These are phyloP conservation scores for Drosophila persimilis DNA, from an alignment of 1,140 invertebrate species.

Conservation along the genomic window DNA sequence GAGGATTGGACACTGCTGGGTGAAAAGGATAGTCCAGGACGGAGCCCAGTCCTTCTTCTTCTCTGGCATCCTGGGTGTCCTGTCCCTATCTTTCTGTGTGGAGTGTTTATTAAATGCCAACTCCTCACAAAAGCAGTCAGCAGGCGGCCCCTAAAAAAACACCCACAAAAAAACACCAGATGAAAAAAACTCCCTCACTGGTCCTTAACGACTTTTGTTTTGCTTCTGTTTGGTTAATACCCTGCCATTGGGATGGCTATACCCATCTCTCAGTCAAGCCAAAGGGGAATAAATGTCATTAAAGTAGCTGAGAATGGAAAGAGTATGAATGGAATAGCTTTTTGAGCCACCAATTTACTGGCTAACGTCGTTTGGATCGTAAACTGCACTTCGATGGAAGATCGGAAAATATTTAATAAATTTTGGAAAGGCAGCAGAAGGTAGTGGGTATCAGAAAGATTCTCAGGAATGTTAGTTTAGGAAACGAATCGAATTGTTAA, in stretches of 20 bases:
- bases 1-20: not conserved
- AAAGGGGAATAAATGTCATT: too few relatives aligned
- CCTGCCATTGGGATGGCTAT: slow-evolving; percentile 5
- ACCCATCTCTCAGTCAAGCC: not conserved
- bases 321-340: too few relatives aligned
- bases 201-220: slow-evolving; percentile 66
- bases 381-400: too few relatives aligned
- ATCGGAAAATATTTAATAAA: too few relatives aligned
- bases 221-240: slow-evolving; percentile 38
- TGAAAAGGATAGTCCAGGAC: not conserved
- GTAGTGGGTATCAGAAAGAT: too few relatives aligned
- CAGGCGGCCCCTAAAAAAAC: slow-evolving; percentile 52
- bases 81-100: not conserved
- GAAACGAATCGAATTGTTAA: too few relatives aligned
- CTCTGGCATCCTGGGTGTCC: slow-evolving; percentile 45
- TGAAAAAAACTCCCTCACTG: slow-evolving; percentile 9
- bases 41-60: too few relatives aligned
- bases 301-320: too few relatives aligned
- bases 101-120: slow-evolving; percentile 71
- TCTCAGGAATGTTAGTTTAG: too few relatives aligned
- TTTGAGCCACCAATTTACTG: too few relatives aligned
- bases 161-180: slow-evolving; percentile 5
- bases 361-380: too few relatives aligned
- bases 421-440: too few relatives aligned
- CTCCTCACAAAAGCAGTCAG: slow-evolving; percentile 53